phyloP scores from a whole-genome alignment of 64 coral and sea anemone genomes.

The Cladopsammia gracilis region DNA sequence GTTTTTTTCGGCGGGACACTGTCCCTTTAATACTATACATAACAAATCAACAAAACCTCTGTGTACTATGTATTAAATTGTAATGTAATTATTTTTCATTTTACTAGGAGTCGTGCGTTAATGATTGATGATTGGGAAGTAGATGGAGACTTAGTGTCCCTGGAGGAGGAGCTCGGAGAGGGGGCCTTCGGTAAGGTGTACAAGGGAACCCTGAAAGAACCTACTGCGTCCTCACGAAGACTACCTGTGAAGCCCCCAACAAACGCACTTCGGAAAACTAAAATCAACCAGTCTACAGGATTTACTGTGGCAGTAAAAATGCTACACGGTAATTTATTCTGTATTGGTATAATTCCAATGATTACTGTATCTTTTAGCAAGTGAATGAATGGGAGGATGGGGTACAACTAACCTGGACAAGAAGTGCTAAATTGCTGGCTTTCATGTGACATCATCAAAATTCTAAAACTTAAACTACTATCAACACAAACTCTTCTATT shows the following conservation, averaged over 20 bases:
- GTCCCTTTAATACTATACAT: too few species aligned
- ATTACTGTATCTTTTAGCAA: neutral
- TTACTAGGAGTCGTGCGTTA: neutral
- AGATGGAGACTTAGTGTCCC: neutral
- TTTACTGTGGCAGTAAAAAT: constrained; percentile 59
- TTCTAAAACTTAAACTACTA: too few species aligned
- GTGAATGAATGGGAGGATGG: neutral
- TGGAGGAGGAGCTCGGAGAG: constrained; percentile 39
- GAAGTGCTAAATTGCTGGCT: too few species aligned
- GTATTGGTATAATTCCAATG: neutral
- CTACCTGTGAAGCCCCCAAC: neutral
- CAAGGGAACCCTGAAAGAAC: constrained; percentile 9
- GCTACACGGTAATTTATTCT: constrained; percentile 46
- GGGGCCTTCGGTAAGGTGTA: constrained; percentile 71
- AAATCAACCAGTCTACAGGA: neutral
- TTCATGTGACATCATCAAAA: too few species aligned
- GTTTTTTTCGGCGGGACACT: too few species aligned
- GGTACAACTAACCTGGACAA: too few species aligned
- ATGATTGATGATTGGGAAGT: constrained; percentile 51
- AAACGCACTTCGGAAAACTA: neutral
- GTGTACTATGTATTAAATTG: too few species aligned
- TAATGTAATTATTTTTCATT: neutral
- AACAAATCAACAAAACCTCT: too few species aligned
- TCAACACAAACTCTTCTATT: too few species aligned
- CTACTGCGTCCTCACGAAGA: neutral